Base-by-base conservation (phyloP, 2,888 invertebrate species). In the Epirrita christyi region DNA sequence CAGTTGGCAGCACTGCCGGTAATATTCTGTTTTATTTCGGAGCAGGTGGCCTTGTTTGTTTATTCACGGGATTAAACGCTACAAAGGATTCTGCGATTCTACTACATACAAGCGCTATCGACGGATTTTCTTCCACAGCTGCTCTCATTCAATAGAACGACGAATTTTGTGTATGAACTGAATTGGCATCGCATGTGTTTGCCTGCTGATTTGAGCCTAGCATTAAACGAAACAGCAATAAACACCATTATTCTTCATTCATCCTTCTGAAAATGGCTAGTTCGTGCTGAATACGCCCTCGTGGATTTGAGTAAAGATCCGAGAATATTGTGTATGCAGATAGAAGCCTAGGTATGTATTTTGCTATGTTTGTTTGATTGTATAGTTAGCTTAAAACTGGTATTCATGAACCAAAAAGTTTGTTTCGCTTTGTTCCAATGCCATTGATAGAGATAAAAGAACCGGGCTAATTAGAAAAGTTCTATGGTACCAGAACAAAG, bases 1-100 rank as follows among this genome's bases (percentile, higher is more conserved):
- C 51, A 47, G 48, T 41, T 32, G 42, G 51, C 7, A 57, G 34
- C 47, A 57, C 56, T 37, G 46, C 42, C 14, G 51, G 49, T 61
- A 57, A 55, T 64, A 67, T 73, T 63, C 63, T 64, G 68, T 68
- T 67, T 68, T 65, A 72, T 73, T 68, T 66, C 59, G 54, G 68
- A 76, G 68, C 80, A 80, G 78, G 78, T 80, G 83, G 73, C 75
- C 75, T 70, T 72, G 75, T 81, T 83, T 84, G 72, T 82, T 81
- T 81, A 80, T 80, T 78, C 76, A 78, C 72, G 67, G 64, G 70
- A 68, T 71, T 67, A 72, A 66, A 71, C 68, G 70, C 67, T 71
- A 71, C 74, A 77, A 77, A 78, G 72, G 75, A 72, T 71, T 71
- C 71, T 67, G 70, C 55, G 61, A 61, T 57, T 57, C 63, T 56